A percentile compares a stretch with the other conserved stretches of the same genome.
phyloP scores from a whole-genome alignment of 2,888 invertebrate species.

The Automeris io region DNA sequence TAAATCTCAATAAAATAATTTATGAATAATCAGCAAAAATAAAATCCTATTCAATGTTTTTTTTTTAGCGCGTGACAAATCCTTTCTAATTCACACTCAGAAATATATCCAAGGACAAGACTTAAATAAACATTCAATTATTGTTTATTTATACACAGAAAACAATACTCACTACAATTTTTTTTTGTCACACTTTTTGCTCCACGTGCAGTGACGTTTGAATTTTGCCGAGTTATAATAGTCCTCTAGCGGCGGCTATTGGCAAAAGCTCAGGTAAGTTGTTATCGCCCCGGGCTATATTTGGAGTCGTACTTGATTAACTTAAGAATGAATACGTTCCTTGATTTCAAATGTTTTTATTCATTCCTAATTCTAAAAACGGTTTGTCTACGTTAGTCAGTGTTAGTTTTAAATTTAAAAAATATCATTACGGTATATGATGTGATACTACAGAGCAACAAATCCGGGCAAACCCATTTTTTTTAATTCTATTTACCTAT shows the following conservation, averaged over 20 bases:
- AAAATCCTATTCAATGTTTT: neutral
- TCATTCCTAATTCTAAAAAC: constrained; percentile 1
- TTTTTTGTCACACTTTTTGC: constrained; percentile 16
- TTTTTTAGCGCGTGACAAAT: constrained; percentile 7
- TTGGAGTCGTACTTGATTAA: constrained; percentile 28
- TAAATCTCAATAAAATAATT: too few species aligned
- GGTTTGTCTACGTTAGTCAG: too few species aligned
- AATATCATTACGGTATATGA: too few species aligned
- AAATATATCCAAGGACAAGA: constrained; percentile 25
- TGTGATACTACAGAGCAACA: too few species aligned
- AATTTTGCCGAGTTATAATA: constrained; percentile 34
- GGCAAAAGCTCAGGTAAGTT: constrained; percentile 43
- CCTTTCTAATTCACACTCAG: constrained; percentile 23
- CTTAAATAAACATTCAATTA: constrained; percentile 20
- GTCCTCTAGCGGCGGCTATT: constrained; percentile 20
- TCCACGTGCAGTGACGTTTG: constrained; percentile 8
- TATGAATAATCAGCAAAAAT: too few species aligned
- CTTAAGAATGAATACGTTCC: constrained; percentile 6
- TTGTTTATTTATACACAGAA: constrained; percentile 26
- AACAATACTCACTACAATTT: constrained; percentile 24
- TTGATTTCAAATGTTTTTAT: constrained; percentile 5
- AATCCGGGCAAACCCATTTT: too few species aligned
- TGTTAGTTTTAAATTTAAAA: too few species aligned
- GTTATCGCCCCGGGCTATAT: constrained; percentile 46
- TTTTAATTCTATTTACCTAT: too few species aligned